phyloP scores from a whole-genome alignment of 2,888 invertebrate species.

The Cheilosia scutellata region DNA sequence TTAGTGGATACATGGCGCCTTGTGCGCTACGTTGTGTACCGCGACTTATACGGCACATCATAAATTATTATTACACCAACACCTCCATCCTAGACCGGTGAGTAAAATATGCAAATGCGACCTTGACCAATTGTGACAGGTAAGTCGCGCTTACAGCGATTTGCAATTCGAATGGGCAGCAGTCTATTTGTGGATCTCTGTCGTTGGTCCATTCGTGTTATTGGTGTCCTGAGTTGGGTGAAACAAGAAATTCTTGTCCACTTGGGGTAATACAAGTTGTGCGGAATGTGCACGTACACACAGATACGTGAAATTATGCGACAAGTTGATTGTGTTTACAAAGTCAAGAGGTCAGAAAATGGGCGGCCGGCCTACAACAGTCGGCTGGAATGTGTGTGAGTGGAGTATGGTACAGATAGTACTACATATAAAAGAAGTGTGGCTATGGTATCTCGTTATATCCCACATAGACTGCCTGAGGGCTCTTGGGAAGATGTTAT shows the following conservation, averaged over 20 bases:
- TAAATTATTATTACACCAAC: slow-evolving; percentile 55
- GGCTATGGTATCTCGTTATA: neutral
- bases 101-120: slow-evolving; percentile 69
- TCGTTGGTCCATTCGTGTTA: slow-evolving; percentile 12
- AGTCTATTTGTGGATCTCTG: slow-evolving; percentile 59
- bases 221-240: slow-evolving; percentile 22
- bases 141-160: slow-evolving; percentile 51
- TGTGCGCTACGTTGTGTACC: neutral
- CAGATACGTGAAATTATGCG: slow-evolving; percentile 59
- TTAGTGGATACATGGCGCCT: slow-evolving; percentile 58
- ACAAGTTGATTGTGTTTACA: slow-evolving; percentile 65
- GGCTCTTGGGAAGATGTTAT: slow-evolving; percentile 56
- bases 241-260: slow-evolving; percentile 59
- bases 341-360: slow-evolving; percentile 73
- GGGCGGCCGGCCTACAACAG: slow-evolving; percentile 22
- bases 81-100: slow-evolving; percentile 1
- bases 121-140: slow-evolving; percentile 72
- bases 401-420: neutral
- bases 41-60: slow-evolving; percentile 36
- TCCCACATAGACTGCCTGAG: slow-evolving; percentile 49
- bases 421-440: slow-evolving; percentile 15
- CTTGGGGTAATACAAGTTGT: slow-evolving; percentile 4
- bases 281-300: slow-evolving; percentile 1
- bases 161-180: slow-evolving; percentile 59
- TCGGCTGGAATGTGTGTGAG: slow-evolving; percentile 34